Percentiles rank a stretch among this genome's conserved stretches.
These are phyloP conservation scores for Cistogaster globosa DNA, from an alignment of 2,888 invertebrate species.

Conservation along the genomic window DNA sequence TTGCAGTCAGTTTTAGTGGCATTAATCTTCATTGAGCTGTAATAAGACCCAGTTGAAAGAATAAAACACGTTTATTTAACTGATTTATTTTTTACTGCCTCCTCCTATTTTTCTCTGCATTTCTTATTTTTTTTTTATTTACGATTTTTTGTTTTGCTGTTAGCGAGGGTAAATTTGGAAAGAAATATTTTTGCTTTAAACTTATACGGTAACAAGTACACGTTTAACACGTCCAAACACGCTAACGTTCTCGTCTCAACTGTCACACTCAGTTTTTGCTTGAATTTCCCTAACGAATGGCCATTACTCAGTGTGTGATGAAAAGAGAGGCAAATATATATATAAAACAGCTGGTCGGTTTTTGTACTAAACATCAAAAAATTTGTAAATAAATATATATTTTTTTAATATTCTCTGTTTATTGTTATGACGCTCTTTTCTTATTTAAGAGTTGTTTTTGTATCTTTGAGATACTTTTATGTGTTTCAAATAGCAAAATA, in stretches of 20 bases:
- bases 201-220: constrained; percentile 33
- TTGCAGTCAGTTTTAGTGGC: constrained; percentile 30
- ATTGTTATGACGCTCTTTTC: neutral
- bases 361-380: constrained; percentile 40
- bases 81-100: constrained; percentile 28
- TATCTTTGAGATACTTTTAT: constrained; percentile 60
- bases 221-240: constrained; percentile 70
- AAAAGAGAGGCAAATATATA: constrained; percentile 54
- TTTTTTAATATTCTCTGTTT: neutral
- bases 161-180: constrained; percentile 41
- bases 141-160: constrained; percentile 35
- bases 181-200: constrained; percentile 26
- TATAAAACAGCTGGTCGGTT: constrained; percentile 59
- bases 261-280: constrained; percentile 67
- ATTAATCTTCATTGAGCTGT: constrained; percentile 44
- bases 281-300: constrained; percentile 36
- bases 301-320: constrained; percentile 38
- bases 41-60: constrained; percentile 35
- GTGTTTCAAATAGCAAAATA: constrained; percentile 21
- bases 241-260: constrained; percentile 71
- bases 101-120: constrained; percentile 20
- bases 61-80: constrained; percentile 59
- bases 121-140: constrained; percentile 26
- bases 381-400: constrained; percentile 35
- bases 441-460: constrained; percentile 2